Conservation (phyloP, 2,888 invertebrate species). For the Antheraea assamensis region DNA sequence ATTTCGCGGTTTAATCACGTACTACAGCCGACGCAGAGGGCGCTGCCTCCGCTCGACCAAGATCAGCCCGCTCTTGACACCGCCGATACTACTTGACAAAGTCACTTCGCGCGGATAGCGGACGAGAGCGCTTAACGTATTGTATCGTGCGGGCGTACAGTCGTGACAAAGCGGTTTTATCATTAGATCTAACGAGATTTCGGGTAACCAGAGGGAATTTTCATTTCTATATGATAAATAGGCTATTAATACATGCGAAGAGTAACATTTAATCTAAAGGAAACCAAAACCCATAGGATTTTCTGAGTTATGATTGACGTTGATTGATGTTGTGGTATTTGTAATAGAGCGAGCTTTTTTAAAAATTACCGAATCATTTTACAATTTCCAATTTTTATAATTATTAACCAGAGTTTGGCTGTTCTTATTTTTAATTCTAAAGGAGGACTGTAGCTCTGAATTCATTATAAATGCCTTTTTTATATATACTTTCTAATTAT, state of each 20-base stretch:
- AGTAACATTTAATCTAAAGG: background rate
- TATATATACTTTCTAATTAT: too few relatives aligned
- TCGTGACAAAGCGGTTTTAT: conserved; percentile 5
- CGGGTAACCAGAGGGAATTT: background rate
- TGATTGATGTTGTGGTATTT: too few relatives aligned
- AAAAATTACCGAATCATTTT: background rate
- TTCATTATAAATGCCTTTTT: too few relatives aligned
- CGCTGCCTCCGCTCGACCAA: conserved; percentile 56
- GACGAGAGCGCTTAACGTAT: conserved; percentile 14
- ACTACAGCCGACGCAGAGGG: conserved; percentile 59
- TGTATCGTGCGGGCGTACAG: background rate
- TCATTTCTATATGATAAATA: background rate
- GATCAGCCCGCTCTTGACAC: conserved; percentile 72
- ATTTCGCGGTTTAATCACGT: conserved; percentile 81
- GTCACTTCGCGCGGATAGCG: conserved; percentile 59
- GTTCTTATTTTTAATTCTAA: too few relatives aligned
- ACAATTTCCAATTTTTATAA: background rate
- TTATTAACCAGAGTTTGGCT: too few relatives aligned
- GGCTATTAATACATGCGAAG: background rate
- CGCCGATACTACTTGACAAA: conserved; percentile 65
- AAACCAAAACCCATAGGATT: background rate
- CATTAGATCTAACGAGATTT: conserved; percentile 6
- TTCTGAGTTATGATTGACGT: background rate
- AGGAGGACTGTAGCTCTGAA: too few relatives aligned
- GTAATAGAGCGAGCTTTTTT: background rate